Evolutionary conservation across 1,140 invertebrate genomes (phyloP).

Genomic region (Acyrthosiphon pisum): DNA sequence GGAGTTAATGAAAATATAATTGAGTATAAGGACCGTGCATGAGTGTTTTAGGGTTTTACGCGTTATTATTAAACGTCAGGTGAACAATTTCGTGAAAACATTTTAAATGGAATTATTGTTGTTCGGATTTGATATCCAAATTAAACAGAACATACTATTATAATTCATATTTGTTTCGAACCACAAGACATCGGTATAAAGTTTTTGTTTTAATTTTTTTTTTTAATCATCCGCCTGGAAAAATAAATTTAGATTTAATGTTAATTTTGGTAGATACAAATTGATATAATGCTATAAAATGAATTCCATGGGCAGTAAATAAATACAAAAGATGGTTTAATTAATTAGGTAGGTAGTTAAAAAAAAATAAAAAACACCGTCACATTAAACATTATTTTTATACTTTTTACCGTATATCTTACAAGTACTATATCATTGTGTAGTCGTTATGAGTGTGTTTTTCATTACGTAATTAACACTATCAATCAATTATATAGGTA

Average conservation of each 20-base stretch:
- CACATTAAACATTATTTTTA: not conserved
- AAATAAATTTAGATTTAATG: too few relatives aligned
- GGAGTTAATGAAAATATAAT: not conserved
- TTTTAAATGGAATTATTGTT: not conserved
- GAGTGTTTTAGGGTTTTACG: not conserved
- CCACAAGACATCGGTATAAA: not conserved
- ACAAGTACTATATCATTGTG: not conserved
- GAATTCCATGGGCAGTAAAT: too few relatives aligned
- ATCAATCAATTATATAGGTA: not conserved
- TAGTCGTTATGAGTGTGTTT: too few relatives aligned
- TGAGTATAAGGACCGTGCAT: not conserved
- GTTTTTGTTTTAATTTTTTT: too few relatives aligned
- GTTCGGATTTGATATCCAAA: not conserved
- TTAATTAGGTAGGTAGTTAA: not conserved
- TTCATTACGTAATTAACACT: too few relatives aligned
- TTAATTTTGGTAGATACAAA: too few relatives aligned
- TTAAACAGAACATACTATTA: not conserved
- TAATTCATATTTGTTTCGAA: not conserved
- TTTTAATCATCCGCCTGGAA: not conserved
- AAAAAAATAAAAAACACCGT: not conserved
- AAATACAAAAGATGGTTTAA: too few relatives aligned
- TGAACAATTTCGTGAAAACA: not conserved
- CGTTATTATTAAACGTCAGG: not conserved
- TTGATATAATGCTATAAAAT: too few relatives aligned
- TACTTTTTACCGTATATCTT: not conserved